Conservation (phyloP, 2,888 invertebrate genomes). For the Drosophila merina region DNA sequence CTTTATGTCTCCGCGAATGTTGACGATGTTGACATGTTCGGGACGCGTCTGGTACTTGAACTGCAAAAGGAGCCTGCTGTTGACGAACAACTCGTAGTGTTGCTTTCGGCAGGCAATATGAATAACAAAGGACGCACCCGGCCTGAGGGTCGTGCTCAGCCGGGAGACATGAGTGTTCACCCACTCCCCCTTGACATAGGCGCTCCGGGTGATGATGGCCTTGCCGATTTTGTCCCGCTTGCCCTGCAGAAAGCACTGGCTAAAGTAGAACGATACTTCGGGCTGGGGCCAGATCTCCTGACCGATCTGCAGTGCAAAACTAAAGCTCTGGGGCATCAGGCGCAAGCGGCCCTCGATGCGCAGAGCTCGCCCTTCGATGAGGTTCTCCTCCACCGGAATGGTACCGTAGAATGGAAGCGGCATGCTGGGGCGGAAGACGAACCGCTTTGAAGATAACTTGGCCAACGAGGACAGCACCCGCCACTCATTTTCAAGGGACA, state of each 20-base stretch:
- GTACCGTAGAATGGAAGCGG: constrained; percentile 82
- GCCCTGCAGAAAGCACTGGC: constrained; percentile 86
- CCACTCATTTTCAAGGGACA: constrained; percentile 10
- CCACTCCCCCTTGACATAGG: constrained; percentile 85
- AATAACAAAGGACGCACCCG: constrained; percentile 75
- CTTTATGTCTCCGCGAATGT: constrained; percentile 89
- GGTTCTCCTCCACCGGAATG: constrained; percentile 59
- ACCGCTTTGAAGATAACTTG: background rate
- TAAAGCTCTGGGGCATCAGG: constrained; percentile 89
- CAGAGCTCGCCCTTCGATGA: constrained; percentile 84
- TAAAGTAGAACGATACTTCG: constrained; percentile 88
- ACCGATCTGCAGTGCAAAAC: constrained; percentile 88
- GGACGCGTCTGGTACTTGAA: constrained; percentile 86
- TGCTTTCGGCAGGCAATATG: constrained; percentile 62
- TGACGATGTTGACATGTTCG: constrained; percentile 86
- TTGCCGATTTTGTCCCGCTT: constrained; percentile 79
- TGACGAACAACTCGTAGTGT: constrained; percentile 75
- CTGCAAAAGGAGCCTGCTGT: constrained; percentile 87
- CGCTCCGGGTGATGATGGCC: constrained; percentile 88
- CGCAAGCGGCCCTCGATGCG: constrained; percentile 87
- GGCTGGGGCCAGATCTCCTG: constrained; percentile 89
- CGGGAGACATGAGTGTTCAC: constrained; percentile 64
- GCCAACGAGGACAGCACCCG: constrained; percentile 11
- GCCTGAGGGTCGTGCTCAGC: constrained; percentile 67
- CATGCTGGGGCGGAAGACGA: constrained; percentile 24